Base-by-base conservation (phyloP, 2,797 vertebrate genomes). In the Cyclopterus lumpus region DNA sequence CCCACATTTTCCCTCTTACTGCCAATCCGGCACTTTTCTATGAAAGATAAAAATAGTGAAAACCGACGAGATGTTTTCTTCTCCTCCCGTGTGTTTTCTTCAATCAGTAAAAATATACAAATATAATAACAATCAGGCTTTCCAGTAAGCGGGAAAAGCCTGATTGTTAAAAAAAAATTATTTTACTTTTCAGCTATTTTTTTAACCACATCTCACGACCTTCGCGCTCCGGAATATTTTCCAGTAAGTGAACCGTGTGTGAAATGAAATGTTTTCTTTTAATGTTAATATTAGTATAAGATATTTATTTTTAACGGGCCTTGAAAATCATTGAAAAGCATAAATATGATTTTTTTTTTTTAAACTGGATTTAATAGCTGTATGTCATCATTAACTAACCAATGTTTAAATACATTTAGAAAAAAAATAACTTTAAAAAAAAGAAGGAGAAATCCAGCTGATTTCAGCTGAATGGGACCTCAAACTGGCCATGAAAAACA, bases 11-110 rank as follows among this genome's bases (percentile, higher is more conserved):
- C 75, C 65, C 65, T 78, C 75, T 38, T 79, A 67, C 79, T 81
- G 86, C 85, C 83, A 89, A 55, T 38, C 12, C 69, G 38, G 71
- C 62, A 76, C 69, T 84, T 89, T 86, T 84, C 66, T 80, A 34
- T 57, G 7, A 12, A 67, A 85, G 79, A 84, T 83, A 88, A 86
- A 90, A 87, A 90, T 86, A 86, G 81, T 61, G 32, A 67, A 71
- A 75, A 75, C 62, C 69, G 66, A 77, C 80, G 82, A 44, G 72
- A 64, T n/a, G 42, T 49, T 68, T 84, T 82, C 63, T 61, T 12
- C 60, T 61, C 14, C 55, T 76, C 30, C n/a, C 28, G 8, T 32
- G n/a, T 30, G 11, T 67, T 75, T 69, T 73, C n/a, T n/a, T n/a
- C n/a, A n/a, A n/a, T n/a, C n/a, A n/a, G n/a, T n/a, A n/a, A n/a